These are phyloP conservation scores for Spatulosminthurus flaviceps DNA, from an alignment of 2,888 invertebrate species.

Conservation along the genomic window DNA sequence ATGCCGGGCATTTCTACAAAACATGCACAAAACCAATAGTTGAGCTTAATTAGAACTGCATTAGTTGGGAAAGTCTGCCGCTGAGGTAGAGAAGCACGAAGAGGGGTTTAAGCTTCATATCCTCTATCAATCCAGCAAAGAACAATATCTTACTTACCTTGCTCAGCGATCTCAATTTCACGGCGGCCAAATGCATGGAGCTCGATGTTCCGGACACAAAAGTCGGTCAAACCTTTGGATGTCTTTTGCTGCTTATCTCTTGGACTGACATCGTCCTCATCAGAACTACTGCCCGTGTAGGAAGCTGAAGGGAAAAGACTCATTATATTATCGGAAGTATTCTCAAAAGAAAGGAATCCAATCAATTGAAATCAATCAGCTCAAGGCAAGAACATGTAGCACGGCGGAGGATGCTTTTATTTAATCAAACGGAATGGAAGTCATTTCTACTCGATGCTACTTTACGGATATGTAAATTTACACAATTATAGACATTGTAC, in stretches of 20 bases:
- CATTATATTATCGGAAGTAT: conserved; percentile 23
- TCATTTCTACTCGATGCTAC: conserved; percentile 29
- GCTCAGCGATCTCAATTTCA: conserved; percentile 98
- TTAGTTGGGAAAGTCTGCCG: not conserved
- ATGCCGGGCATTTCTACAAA: conserved; percentile 94
- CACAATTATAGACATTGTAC: too few relatives aligned
- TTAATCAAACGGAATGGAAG: conserved; percentile 19
- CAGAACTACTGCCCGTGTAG: conserved; percentile 86
- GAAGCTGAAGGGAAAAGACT: conserved; percentile 67
- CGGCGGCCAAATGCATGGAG: conserved; percentile 93
- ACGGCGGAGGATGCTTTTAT: conserved; percentile 38
- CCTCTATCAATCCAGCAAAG: not conserved
- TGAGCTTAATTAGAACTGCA: conserved; percentile 24
- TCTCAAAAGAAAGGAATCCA: conserved; percentile 25
- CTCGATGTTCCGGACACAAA: conserved; percentile 93
- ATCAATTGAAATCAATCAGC: conserved; percentile 33
- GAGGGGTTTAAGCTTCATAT: not conserved
- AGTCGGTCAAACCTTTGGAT: conserved; percentile 83
- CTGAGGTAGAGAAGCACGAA: not conserved
- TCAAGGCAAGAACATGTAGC: conserved; percentile 47
- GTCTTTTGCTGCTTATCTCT: conserved; percentile 91
- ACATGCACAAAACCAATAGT: conserved; percentile 15
- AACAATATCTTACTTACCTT: conserved; percentile 72
- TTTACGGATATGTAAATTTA: conserved; percentile 10
- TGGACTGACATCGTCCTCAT: conserved; percentile 92